phyloP scores from a whole-genome alignment of 2,888 invertebrate species.

The Luffia ferchaultella region DNA sequence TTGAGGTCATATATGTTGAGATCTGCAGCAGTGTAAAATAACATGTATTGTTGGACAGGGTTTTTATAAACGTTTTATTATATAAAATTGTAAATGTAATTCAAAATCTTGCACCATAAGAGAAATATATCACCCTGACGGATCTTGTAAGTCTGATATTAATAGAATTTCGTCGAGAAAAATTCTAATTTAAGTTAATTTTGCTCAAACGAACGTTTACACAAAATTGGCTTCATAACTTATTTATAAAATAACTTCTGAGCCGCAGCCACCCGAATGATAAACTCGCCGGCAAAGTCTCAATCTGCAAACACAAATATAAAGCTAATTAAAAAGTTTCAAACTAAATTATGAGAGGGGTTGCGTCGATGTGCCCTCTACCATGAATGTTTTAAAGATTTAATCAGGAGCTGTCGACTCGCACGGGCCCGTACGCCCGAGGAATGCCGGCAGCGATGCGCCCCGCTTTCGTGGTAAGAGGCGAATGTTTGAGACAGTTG shows the following conservation, averaged over 20 bases:
- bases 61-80: too few species aligned
- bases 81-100: too few species aligned
- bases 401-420: constrained; percentile 9
- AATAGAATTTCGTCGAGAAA: too few species aligned
- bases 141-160: too few species aligned
- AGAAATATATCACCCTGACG: too few species aligned
- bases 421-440: constrained; percentile 18
- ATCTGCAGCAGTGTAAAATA: too few species aligned
- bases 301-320: constrained; percentile 67
- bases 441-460: constrained; percentile 16
- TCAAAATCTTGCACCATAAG: too few species aligned
- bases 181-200: not conserved
- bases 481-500: constrained; percentile 49
- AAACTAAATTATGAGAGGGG: constrained; percentile 67
- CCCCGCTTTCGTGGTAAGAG: constrained; percentile 34
- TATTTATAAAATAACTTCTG: constrained; percentile 56
- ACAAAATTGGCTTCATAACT: constrained; percentile 10
- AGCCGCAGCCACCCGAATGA: constrained; percentile 50
- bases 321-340: constrained; percentile 67
- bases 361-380: constrained; percentile 52
- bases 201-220: not conserved
- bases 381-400: constrained; percentile 58
- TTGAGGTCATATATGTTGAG: too few species aligned
- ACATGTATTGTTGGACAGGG: too few species aligned
- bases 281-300: constrained; percentile 55